Base-by-base conservation (phyloP, 2,888 invertebrate species). In the Xiphydria camelus region DNA sequence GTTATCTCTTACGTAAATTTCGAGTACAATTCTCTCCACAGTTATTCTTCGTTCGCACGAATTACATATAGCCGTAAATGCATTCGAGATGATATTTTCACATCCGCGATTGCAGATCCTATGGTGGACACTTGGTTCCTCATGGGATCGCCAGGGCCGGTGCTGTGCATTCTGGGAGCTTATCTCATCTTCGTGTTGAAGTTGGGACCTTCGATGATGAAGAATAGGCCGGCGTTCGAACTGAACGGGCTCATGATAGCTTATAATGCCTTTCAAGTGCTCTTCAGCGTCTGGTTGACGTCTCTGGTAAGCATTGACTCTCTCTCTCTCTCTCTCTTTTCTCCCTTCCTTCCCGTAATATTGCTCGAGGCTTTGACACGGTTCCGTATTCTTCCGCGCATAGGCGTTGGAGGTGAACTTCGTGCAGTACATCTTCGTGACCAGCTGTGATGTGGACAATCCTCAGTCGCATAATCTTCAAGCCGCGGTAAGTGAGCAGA, bases 211-310 rank as follows among this genome's bases (percentile, higher is more conserved):
- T 80, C 83, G 23, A 83, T 84, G 65, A 90, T 91, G 90, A 81
- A 84, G 50, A 87, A 88, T 46, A 79, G 84, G 50, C 83, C 87
- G 49, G 84, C 89, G 0, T 87, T 85, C 63, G 83, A 89, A 56
- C 70, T 94, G 42, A 87, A 90, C 64, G 80, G 81, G 33, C 68
- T 87, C 0, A 82, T 94, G 67, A 82, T 91, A 12, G 67, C 82
- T 1, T 96, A 95, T 76, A 96, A 96, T 68, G 82, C 88, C n/a
- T 85, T 87, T 42, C 94, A 95, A 82, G 93, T 95, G 4, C 33
- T 89, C 9, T 87, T 93, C 76, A 94, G 93, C 62, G 73, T 85
- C 9, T 94, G 84, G 80, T 78, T 94, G 59, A 80, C 82, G 50
- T 68, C 78, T 15, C 76, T 80, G 69, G 83, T 74, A 64, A 73